Base-by-base conservation (phyloP, 2,888 invertebrate genomes). In the Notodonta ziczac region DNA sequence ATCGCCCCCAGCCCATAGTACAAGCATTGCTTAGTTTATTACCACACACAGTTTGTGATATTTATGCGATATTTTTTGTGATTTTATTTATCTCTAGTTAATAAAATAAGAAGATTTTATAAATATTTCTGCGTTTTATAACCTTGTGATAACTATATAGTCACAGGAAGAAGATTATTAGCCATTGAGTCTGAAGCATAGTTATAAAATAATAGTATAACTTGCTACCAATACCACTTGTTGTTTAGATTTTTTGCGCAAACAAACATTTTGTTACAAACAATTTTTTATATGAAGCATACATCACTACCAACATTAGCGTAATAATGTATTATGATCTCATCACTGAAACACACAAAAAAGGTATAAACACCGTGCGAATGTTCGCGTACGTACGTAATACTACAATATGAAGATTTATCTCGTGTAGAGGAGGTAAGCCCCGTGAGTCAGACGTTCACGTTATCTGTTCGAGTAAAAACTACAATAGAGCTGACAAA, bases 401-500 rank as follows among this genome's bases (percentile, higher is more conserved):
- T 50, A 50, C 14, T 50, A 50, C n/a, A 48, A 14, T n/a, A 24
- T 48, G 14, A 48, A 48, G 48, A 57, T 24, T 59, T 55, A 58
- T 58, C 52, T 62, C 50, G 24, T n/a, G n/a, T 54, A 4, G 14
- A 54, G 54, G 39, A 54, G 54, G 54, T 14, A 54, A 50, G 32
- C 8, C 9, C 58, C 13, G 48, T 70, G 70, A 70, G 32, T 72
- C 73, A 70, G 42, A 16, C 16, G 50, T 66, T 61, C 35, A 55
- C 61, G 32, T 52, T 60, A 40, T 52, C 61, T 58, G 62, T 57
- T 56, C 10, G 24, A 35, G 24, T 42, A 40, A 16, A 35, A 56
- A 56, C 55, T 56, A 60, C 56, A 58, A 57, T 61, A 57, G 56
- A 70, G 70, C 56, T 24, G 24, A 24, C 2, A 24, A 24, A 24